Conservation (phyloP, 2,797 vertebrate genomes). For the Oryzias dopingdopingensis region DNA sequence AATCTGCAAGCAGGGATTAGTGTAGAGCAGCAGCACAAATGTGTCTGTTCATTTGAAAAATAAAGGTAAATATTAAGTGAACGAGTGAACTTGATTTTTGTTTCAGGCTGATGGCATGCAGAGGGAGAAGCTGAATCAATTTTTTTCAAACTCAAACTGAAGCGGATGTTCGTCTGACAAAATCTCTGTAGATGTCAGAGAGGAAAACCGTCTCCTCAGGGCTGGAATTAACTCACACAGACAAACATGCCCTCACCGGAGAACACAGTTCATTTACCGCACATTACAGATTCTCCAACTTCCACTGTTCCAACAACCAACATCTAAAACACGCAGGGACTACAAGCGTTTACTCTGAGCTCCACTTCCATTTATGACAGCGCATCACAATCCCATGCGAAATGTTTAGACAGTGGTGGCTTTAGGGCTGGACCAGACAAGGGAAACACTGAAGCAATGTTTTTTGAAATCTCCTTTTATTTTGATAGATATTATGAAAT, state of each 20-base stretch:
- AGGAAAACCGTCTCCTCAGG: constrained; percentile 47
- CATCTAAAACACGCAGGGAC: constrained; percentile 29
- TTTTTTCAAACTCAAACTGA: constrained; percentile 35
- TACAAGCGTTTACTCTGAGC: constrained; percentile 50
- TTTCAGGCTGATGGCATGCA: constrained; percentile 14
- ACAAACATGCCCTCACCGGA: constrained; percentile 47
- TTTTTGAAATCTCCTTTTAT: constrained; percentile 54
- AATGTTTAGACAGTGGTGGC: constrained; percentile 59
- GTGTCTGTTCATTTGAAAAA: constrained; percentile 11
- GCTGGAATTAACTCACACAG: constrained; percentile 56
- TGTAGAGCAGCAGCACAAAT: constrained; percentile 20
- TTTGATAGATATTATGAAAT: constrained; percentile 61
- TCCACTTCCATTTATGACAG: constrained; percentile 54
- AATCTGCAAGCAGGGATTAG: constrained; percentile 54
- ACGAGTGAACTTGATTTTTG: not conserved
- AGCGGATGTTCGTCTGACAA: constrained; percentile 30
- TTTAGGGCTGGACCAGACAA: constrained; percentile 59
- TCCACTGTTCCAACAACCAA: constrained; percentile 33
- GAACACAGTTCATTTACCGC: constrained; percentile 51
- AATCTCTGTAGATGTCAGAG: constrained; percentile 56
- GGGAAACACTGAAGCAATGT: constrained; percentile 65
- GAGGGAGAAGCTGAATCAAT: constrained; percentile 30
- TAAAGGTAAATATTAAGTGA: no score
- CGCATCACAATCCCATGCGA: constrained; percentile 52
- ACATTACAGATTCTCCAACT: constrained; percentile 41